Conservation (phyloP, 2,797 vertebrate genomes). For the Tragelaphus eurycerus region DNA sequence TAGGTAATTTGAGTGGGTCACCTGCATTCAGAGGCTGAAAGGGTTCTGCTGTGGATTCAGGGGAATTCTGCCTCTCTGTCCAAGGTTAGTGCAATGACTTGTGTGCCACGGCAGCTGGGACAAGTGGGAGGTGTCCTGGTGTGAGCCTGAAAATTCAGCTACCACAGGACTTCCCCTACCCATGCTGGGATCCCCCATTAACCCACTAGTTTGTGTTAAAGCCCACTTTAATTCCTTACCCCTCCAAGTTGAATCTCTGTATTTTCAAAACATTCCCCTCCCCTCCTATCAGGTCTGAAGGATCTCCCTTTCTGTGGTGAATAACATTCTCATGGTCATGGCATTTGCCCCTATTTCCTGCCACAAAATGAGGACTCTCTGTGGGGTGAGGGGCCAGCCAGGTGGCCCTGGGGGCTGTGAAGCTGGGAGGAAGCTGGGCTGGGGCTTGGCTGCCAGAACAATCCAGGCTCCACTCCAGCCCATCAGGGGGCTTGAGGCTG, state of each 20-base stretch:
- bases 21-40: neutral
- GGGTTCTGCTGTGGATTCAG: neutral
- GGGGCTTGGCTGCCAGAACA: slow-evolving; percentile 19
- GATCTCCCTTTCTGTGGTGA: neutral
- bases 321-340: neutral
- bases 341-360: neutral
- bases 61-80: neutral
- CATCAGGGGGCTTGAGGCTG: slow-evolving; percentile 5
- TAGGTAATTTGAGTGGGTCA: neutral
- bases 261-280: neutral
- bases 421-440: neutral
- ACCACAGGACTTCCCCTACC: neutral
- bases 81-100: neutral
- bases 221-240: neutral
- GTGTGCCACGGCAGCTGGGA: neutral
- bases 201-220: neutral
- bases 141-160: neutral
- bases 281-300: neutral
- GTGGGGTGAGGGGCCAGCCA: neutral
- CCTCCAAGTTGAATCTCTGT: neutral
- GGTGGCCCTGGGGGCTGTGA: neutral
- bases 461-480: slow-evolving; percentile 10
- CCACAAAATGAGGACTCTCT: neutral
- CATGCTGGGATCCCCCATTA: neutral
- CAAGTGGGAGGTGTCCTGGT: neutral